Base-by-base conservation (phyloP, 1,140 invertebrate genomes). In the Cotesia chilonis region DNA sequence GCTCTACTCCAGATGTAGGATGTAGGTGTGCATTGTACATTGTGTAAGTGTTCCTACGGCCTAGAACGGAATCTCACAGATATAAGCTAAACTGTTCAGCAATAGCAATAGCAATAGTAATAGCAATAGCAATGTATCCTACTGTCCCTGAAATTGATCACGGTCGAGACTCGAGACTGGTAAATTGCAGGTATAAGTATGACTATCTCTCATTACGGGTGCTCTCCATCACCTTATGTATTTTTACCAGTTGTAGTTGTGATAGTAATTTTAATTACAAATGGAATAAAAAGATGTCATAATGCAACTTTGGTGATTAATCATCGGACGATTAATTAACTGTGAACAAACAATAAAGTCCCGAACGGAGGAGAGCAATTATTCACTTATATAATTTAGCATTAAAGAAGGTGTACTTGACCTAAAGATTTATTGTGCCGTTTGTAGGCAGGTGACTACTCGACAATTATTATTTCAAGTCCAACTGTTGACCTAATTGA, bases 91-190 rank as follows among this genome's bases (percentile, higher is more conserved):
- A 28, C 28, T 28, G 28, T 28, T 28, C 64, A 4, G 64, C 64
- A 52, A 28, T 28, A 28, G 14, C 0, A 14, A 28, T 28, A 28
- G 28, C 28, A 28, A 28, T 28, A 28, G 14, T 14, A 14, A 28
- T 28, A 28, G 28, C 28, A 28, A 28, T 7, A 14, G 64, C 38
- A 66, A 66, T 66, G 64, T 66, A 66, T 66, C 41, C 64, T 51
- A 14, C 38, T 66, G 64, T 66, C 38, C 64, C 38, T 66, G 64
- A 66, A 66, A 66, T 66, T 66, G 64, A 66, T 66, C 64, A 66
- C 64, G 64, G 64, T 35, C 64, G 64, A 66, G 38, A 28, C 28
- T 28, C 28, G 0, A 28, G 28, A 64, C 61, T 20, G 17, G 64
- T 51, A 41, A 51, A 66, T 66, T 66, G 28, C 41, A 51, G 64